Base-by-base conservation (phyloP, 2,797 vertebrate genomes). In the Sebastes iracundus region DNA sequence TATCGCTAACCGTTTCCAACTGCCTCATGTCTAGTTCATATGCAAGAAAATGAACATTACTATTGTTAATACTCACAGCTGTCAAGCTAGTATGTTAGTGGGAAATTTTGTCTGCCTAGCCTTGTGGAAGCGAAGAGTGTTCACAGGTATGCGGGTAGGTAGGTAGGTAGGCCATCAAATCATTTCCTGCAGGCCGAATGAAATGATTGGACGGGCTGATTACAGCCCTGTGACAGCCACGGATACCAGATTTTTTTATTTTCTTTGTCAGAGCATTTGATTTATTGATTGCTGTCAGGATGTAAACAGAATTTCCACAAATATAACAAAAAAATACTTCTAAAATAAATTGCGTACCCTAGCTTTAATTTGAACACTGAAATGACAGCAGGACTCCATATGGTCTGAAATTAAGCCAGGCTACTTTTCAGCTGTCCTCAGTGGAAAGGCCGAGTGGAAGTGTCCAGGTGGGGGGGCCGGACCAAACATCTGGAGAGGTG, bases 401-500 rank as follows among this genome's bases (percentile, higher is more conserved):
- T 42, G 62, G 46, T 78, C 28, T 81, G 22, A 70, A 77, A 53
- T 28, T 52, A 16, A 72, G 60, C 60, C 63, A 32, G 59, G 33
- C 22, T 20, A 2, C 30, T 32, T 60, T 66, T 30, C 23, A 6
- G 58, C 62, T 4, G 49, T 79, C 78, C 69, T 79, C 64, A n/a
- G 65, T 56, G 61, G 68, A 84, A 46, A 75, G 73, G 62, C 75
- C 11, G 4, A 63, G 46, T 59, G 69, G 42, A 88, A 77, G 75
- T 33, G 60, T 81, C 79, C 87, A 79, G 77, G 76, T 86, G 80
- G 73, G 72, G 70, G 75, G 79, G 70, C 23, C 3, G 58, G 65
- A 81, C 81, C 71, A 86, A 91, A 94, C 93, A 95, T 93, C 92
- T 94, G 93, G 91, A 93, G 80, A 82, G 86, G 81, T 80, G 82